Percentiles rank a stretch among this genome's conserved stretches.
Evolutionary conservation across 2,797 vertebrate genomes (phyloP).

Genomic region (Fringilla coelebs): DNA sequence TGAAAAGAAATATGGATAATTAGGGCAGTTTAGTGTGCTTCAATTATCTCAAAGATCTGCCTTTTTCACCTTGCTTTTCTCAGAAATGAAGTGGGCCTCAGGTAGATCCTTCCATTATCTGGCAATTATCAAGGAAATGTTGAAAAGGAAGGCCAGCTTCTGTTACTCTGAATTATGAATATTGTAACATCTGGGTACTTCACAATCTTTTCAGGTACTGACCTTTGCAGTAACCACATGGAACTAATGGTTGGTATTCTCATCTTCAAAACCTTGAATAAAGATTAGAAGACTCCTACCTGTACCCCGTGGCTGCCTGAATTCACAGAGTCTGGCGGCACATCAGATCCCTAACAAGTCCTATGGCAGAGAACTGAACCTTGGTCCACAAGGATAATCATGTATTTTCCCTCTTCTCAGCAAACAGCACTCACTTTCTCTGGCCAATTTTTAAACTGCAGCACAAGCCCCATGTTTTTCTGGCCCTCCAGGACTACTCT

Average conservation of each 20-base stretch:
- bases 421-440: not conserved
- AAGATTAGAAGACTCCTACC: not conserved
- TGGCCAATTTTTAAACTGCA: not conserved
- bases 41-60: not conserved
- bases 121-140: not conserved
- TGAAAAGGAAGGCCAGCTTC: not conserved
- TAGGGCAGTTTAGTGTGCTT: not conserved
- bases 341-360: not conserved
- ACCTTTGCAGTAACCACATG: not conserved
- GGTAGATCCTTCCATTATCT: not conserved
- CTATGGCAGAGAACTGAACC: not conserved
- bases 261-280: not conserved
- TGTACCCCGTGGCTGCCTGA: accelerated
- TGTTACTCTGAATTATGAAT: not conserved
- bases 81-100: not conserved
- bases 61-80: slow-evolving; percentile 2
- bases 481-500: not conserved
- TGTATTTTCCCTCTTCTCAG: not conserved
- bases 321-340: not conserved
- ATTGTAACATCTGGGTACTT: not conserved
- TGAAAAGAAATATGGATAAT: not conserved
- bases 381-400: accelerated
- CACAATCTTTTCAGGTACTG: not conserved
- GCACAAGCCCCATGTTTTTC: not conserved
- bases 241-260: not conserved